These are phyloP conservation scores for Apamea sordens DNA, from an alignment of 2,888 invertebrate genomes.

Conservation along the genomic window DNA sequence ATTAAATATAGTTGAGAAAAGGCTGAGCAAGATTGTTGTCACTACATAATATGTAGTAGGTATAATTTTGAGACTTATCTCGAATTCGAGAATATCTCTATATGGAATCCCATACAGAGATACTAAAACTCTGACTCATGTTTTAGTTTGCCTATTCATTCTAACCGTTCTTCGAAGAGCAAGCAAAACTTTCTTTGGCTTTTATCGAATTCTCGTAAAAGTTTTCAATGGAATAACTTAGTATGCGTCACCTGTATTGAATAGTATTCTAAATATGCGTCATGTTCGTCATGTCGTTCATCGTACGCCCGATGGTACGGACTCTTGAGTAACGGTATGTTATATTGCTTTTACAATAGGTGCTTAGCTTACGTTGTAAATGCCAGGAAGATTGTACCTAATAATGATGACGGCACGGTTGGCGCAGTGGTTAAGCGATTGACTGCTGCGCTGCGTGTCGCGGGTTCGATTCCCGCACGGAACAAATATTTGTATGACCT, in stretches of 20 bases:
- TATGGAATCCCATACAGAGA: background rate
- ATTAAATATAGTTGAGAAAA: too few relatives aligned
- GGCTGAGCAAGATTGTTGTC: too few relatives aligned
- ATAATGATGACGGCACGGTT: too few relatives aligned
- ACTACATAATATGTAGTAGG: too few relatives aligned
- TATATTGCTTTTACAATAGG: constrained; percentile 17
- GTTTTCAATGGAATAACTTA: constrained; percentile 8
- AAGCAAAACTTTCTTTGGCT: constrained; percentile 5
- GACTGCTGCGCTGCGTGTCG: too few relatives aligned
- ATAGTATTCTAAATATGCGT: constrained; percentile 33
- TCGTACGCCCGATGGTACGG: background rate
- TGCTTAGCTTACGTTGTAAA: background rate
- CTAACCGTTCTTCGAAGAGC: constrained; percentile 18
- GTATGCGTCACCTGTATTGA: constrained; percentile 22
- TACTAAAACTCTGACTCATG: background rate
- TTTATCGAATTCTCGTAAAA: constrained; percentile 15
- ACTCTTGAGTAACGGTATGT: constrained; percentile 29
- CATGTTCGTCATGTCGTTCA: constrained; percentile 11
- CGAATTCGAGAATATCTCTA: background rate
- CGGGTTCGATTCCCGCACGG: too few relatives aligned
- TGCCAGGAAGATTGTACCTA: background rate
- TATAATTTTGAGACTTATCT: background rate
- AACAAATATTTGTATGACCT: too few relatives aligned
- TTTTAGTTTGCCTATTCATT: background rate
- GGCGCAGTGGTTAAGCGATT: too few relatives aligned